phyloP scores from a whole-genome alignment of 2,888 invertebrate species.

The Aromia moschata region DNA sequence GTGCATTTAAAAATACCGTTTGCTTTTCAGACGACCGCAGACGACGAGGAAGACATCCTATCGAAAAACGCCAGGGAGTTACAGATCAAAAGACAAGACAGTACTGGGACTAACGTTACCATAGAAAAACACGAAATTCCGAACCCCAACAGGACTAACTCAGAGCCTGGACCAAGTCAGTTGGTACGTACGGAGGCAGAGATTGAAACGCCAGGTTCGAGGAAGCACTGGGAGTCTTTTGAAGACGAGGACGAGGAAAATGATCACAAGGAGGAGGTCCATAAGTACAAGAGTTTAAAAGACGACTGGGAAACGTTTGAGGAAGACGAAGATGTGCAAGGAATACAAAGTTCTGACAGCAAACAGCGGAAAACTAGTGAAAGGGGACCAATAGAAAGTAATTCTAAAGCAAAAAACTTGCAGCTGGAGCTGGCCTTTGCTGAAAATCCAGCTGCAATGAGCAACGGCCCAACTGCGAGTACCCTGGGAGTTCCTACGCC shows the following conservation, averaged over 20 bases:
- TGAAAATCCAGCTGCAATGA: conserved; percentile 48
- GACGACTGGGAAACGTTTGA: conserved; percentile 49
- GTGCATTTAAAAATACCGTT: too few relatives aligned
- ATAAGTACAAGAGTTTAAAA: conserved; percentile 41
- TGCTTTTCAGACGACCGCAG: conserved; percentile 49
- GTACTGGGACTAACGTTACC: conserved; percentile 38
- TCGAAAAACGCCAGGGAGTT: conserved; percentile 58
- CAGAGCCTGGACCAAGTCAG: conserved; percentile 24
- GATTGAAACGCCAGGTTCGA: not conserved
- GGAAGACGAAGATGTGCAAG: conserved; percentile 32
- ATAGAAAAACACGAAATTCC: conserved; percentile 44
- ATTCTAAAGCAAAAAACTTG: conserved; percentile 38
- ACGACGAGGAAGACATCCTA: conserved; percentile 68
- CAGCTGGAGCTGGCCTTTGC: conserved; percentile 44
- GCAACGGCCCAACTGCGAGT: conserved; percentile 32
- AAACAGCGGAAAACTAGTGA: conserved; percentile 47
- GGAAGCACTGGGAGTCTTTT: conserved; percentile 51
- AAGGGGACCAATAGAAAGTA: conserved; percentile 20
- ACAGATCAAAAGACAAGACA: conserved; percentile 51
- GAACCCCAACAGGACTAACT: not conserved
- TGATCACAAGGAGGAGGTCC: conserved; percentile 33
- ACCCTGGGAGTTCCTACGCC: conserved; percentile 62
- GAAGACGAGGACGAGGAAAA: conserved; percentile 45
- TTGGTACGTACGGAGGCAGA: not conserved
- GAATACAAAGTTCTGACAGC: conserved; percentile 19